Base-by-base conservation (phyloP, 64 coral and sea anemone species). In the Montipora efflorescens region DNA sequence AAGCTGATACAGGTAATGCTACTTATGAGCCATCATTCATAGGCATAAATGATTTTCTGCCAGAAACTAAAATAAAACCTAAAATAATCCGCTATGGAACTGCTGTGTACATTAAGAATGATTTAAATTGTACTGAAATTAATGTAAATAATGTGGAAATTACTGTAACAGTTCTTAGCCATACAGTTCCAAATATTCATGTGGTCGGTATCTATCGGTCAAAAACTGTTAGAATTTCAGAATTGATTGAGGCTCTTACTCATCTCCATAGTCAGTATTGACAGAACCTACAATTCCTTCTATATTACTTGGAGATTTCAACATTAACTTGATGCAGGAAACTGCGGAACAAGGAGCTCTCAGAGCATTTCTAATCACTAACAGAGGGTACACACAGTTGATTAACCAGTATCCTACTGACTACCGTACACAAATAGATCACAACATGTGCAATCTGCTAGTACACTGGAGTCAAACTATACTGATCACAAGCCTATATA, bases 231-330 rank as follows among this genome's bases (percentile, higher is more conserved):
- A 28, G 5, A 20, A 48, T 83, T 28, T 23, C 62, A 84, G 49
- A 23, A 22, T 92, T 92, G 10, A 69, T 92, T 83, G 64, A 83
- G 5, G 70, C 79, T 4, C 18, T 92, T 25, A 84, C 74, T 74
- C 79, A 83, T 58, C 18, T 92, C 5, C 71, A 73, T 84, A 80
- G 47, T 19, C 52, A 22, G 9, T 73, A 4, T 75, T 84, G 23
- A 46, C 66, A 66, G 18, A 82, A 58, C 15, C 22, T 52, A 59
- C 9, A 19, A 79, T 61, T 79, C 82, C 61, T 36, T 62, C 23
- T 43, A 43, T 93, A 20, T 7, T 93, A 9, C 8, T 93, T 93
- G 91, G 91, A 28, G 82, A 93, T 59, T 93, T 93, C 67, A 93
- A 93, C 87, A 64, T 93, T 14, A 93, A 93, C 68, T 21, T 87